phyloP scores from a whole-genome alignment of 1,140 invertebrate species.

The Temnothorax nylanderi region DNA sequence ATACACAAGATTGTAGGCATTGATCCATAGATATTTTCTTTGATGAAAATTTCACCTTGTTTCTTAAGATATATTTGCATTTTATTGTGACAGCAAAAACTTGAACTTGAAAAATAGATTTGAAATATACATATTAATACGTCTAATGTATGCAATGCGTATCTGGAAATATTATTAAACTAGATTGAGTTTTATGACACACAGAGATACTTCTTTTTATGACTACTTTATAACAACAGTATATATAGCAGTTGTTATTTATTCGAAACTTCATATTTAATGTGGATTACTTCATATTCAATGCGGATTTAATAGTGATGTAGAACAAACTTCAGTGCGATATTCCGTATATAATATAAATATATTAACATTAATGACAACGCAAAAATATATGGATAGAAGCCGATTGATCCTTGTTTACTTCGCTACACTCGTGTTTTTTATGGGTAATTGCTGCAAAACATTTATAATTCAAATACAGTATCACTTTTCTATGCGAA shows the following conservation, averaged over 20 bases:
- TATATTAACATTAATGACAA: neutral
- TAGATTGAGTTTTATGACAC: neutral
- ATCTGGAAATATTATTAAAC: neutral
- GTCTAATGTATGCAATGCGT: neutral
- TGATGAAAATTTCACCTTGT: neutral
- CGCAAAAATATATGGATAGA: constrained; percentile 1
- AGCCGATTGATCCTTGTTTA: neutral
- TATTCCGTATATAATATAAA: neutral
- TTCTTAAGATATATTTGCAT: neutral
- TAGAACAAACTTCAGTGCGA: neutral
- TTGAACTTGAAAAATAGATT: neutral
- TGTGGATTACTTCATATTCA: constrained; percentile 2
- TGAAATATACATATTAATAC: neutral
- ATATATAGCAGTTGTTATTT: constrained; percentile 1
- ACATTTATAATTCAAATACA: neutral
- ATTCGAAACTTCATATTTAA: neutral
- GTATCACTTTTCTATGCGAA: neutral
- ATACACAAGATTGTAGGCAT: neutral
- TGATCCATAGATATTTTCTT: neutral
- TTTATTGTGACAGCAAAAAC: neutral
- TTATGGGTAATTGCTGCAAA: constrained; percentile 6
- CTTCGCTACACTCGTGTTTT: neutral
- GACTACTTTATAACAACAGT: neutral
- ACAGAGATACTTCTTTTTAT: neutral
- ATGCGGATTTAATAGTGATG: neutral